Evolutionary conservation across 2,888 invertebrate genomes (phyloP).

Genomic region (Arge pagana): DNA sequence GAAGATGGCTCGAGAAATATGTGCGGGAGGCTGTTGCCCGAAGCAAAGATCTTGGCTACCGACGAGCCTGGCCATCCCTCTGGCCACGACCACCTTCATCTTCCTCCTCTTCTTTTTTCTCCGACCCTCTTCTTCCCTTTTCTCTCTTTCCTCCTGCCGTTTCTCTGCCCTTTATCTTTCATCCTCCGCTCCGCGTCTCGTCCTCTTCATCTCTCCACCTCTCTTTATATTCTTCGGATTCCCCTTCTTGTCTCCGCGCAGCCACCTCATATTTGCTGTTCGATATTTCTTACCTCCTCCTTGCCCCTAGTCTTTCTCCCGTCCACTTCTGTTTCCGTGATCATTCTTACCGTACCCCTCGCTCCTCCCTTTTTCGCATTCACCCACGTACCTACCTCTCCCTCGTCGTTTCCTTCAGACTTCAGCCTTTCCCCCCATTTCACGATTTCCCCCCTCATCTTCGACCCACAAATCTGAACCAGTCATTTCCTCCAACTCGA

Average conservation of each 20-base stretch:
- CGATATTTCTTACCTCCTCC: conserved; percentile 9
- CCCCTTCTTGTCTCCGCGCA: conserved; percentile 10
- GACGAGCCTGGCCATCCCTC: conserved; percentile 6
- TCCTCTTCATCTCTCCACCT: too few species aligned
- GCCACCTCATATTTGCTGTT: conserved; percentile 21
- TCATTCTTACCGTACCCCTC: conserved; percentile 15
- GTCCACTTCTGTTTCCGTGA: conserved; percentile 9
- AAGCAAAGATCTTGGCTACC: conserved; percentile 15
- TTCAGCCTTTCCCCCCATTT: conserved; percentile 15
- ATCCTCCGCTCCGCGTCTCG: too few species aligned
- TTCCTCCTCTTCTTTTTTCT: conserved; percentile 23
- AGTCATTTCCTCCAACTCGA: too few species aligned
- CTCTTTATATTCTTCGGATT: too few species aligned
- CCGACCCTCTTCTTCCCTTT: conserved; percentile 16
- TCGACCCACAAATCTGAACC: too few species aligned
- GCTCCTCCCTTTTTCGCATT: conserved; percentile 15
- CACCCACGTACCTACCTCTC: conserved; percentile 18
- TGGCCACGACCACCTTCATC: conserved; percentile 15
- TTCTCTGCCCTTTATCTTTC: too few species aligned
- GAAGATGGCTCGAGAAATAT: background rate
- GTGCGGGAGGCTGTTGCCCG: background rate
- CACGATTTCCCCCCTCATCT: background rate
- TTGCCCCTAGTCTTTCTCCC: conserved; percentile 6
- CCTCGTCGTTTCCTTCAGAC: conserved; percentile 14
- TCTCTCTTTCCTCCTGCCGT: conserved; percentile 34